Base-by-base conservation (phyloP, 2,113 vertebrate species). In the Datnioides undecimradiatus region DNA sequence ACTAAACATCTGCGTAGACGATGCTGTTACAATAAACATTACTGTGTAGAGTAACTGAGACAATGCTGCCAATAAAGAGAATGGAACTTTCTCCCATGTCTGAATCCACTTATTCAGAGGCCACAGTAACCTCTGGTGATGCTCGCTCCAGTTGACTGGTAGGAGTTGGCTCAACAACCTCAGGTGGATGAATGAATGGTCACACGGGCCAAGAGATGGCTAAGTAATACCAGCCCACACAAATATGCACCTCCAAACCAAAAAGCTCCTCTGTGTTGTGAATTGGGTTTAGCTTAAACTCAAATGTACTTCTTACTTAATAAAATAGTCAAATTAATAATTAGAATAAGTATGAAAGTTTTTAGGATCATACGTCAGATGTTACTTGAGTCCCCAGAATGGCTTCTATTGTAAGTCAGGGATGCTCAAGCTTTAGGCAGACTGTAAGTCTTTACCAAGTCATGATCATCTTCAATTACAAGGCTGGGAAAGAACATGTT, bases 401-500 rank as follows among this genome's bases (percentile, higher is more conserved):
- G 48, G 43, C 64, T 60, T 59, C 17, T 54, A 36, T 40, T 65
- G 5, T 25, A 6, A 73, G 54, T 59, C 38, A 70, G 54, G 68
- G 62, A 75, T 11, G 27, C 27, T 85, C 65, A 66, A 40, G 52
- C 63, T 65, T 74, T 16, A 65, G 34, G 31, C 14, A 52, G 38
- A 65, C 8, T 68, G n/a, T 3, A 23, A 80, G 51, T 60, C 55
- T 71, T 70, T 25, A 75, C 43, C 13, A 25, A 57, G 38, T 73
- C 54, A 31, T 5, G 34, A 58, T 75, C 72, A 54, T 67, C 74
- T 80, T 82, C 76, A 70, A 34, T 87, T 85, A 85, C 46, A 45
- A 88, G 54, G 25, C 60, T 59, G 54, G 40, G 59, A 63, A 66
- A 6, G 58, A 88, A 90, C 59, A 79, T 75, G 51, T 90, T 90